These are phyloP conservation scores for Mixornis gularis DNA, from an alignment of 2,113 vertebrate species.

Conservation along the genomic window DNA sequence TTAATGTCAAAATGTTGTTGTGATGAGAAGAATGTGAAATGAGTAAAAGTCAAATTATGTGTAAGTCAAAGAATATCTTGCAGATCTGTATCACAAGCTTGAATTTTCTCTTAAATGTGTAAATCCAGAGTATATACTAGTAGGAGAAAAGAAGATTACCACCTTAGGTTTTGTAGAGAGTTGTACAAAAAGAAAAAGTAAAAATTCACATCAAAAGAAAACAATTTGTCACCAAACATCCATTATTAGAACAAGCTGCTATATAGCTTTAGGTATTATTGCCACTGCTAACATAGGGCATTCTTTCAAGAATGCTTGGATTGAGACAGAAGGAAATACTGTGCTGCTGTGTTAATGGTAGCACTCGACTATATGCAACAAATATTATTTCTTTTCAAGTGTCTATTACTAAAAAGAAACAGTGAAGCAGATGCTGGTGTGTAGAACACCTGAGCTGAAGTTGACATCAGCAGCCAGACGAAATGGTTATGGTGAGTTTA, in stretches of 20 bases:
- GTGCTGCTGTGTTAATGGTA: background rate
- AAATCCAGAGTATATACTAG: background rate
- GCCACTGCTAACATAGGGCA: rapidly evolving
- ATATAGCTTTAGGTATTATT: background rate
- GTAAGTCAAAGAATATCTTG: background rate
- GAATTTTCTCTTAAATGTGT: background rate
- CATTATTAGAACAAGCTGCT: background rate
- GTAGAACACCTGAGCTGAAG: background rate
- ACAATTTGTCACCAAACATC: background rate
- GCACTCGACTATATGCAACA: background rate
- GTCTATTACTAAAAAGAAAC: background rate
- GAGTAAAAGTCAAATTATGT: background rate
- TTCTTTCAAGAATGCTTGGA: background rate
- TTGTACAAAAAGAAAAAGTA: background rate
- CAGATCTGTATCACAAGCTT: background rate
- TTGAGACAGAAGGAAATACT: background rate
- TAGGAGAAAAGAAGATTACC: background rate
- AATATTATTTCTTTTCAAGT: background rate
- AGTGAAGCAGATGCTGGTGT: background rate
- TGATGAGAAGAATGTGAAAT: background rate
- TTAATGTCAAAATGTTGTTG: background rate
- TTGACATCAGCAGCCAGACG: background rate
- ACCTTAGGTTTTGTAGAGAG: background rate
- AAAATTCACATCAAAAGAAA: background rate
- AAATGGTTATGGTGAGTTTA: background rate